Evolutionary conservation across 2,797 vertebrate genomes (phyloP), one percentile per base, ranked within the genome.

Genomic region (Bryconaethiops microstoma): DNA sequence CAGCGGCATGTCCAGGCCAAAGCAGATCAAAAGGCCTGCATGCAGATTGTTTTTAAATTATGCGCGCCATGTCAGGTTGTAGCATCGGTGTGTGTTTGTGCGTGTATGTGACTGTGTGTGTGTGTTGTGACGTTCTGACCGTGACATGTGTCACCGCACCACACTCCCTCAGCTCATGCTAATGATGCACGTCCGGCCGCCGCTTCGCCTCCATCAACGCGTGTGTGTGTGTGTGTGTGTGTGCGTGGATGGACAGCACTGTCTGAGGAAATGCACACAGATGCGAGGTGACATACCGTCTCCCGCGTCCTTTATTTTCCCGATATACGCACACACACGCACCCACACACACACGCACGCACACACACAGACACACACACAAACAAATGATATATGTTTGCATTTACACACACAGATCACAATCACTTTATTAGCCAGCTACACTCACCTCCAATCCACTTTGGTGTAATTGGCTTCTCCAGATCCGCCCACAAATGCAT

Each of bases 11-110:
- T 93, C 91, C 90, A 92, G 91, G 92, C 89, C 92, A 88, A 92
- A 91, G 92, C 92, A 94, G 92, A 94, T 94, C 93, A 94, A 93
- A 91, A 92, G 91, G 91, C 91, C 91, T 86, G 91, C 92, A 93
- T 94, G 93, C 93, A 94, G 92, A 95, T 94, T 91, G 88, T n/a
- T 88, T 92, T 89, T 94, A 94, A 95, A 94, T 95, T 94, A 95
- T 95, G 93, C 93, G 89, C 86, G 13, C 88, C 85, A 83, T 95
- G 94, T 95, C 94, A 93, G 89, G 88, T 90, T 92, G 92, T 92
- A 90, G 91, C 91, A 89, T 90, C 89, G 25, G 82, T 90, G 91
- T 55, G 52, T n/a, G n/a, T n/a, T n/a, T n/a, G n/a, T n/a, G n/a
- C n/a, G n/a, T n/a, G n/a, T n/a, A n/a, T n/a, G n/a, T n/a, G n/a